A percentile compares a stretch with the other conserved stretches of the same genome.
phyloP scores from a whole-genome alignment of 2,113 vertebrate genomes.

The Heteronetta atricapilla region DNA sequence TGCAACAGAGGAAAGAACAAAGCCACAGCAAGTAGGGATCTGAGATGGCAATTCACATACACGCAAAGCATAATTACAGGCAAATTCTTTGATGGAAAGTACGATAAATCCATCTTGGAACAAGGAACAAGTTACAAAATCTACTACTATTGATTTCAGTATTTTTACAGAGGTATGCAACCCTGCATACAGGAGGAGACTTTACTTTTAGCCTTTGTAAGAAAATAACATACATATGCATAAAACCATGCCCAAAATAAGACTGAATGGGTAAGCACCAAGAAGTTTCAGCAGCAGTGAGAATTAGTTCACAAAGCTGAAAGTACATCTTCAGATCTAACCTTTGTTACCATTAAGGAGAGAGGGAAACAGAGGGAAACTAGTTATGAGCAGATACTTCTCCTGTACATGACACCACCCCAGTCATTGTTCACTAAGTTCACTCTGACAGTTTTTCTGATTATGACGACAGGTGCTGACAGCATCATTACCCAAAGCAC shows the following conservation, averaged over 20 bases:
- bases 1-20: neutral
- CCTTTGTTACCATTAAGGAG: neutral
- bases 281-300: neutral
- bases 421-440: neutral
- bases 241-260: neutral
- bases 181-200: neutral
- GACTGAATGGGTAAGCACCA: neutral
- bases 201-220: constrained; percentile 1
- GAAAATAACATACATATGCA: neutral
- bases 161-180: neutral
- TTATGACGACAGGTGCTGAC: neutral
- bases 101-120: neutral
- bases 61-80: neutral
- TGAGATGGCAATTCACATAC: neutral
- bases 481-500: neutral
- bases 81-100: neutral
- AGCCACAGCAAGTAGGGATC: neutral
- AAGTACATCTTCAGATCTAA: neutral
- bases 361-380: neutral
- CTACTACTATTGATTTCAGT: neutral
- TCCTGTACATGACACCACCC: neutral
- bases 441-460: neutral
- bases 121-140: neutral
- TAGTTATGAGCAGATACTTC: neutral
- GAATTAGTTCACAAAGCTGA: neutral